Percentiles rank a stretch among this genome's conserved stretches.
Evolutionary conservation across 2,113 vertebrate genomes (phyloP).

Genomic region (Leptobrachium leishanense): DNA sequence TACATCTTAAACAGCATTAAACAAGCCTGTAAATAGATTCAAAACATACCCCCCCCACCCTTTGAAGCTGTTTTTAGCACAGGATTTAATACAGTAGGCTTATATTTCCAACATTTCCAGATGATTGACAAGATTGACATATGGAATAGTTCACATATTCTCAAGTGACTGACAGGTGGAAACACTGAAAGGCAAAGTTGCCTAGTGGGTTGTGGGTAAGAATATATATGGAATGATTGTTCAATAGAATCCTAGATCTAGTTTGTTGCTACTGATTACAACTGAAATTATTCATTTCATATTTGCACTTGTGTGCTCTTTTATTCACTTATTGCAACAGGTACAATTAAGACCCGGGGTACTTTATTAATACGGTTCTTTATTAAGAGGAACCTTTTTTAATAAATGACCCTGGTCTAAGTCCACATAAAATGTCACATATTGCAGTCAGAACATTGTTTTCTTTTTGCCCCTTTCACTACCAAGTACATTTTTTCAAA

Average conservation of each 20-base stretch:
- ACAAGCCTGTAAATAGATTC: constrained; percentile 76
- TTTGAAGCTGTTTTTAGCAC: constrained; percentile 82
- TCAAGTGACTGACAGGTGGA: constrained; percentile 94
- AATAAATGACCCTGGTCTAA: too few species aligned
- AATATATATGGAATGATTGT: constrained; percentile 90
- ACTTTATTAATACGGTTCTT: not conserved
- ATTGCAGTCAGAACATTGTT: too few species aligned
- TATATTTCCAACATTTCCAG: constrained; percentile 88
- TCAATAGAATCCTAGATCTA: constrained; percentile 94
- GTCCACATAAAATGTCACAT: too few species aligned
- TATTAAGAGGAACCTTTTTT: not conserved
- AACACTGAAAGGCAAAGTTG: constrained; percentile 87
- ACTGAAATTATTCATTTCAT: constrained; percentile 84
- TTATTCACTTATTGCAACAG: constrained; percentile 91
- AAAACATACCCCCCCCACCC: constrained; percentile 75
- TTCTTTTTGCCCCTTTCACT: too few species aligned
- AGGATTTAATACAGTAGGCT: constrained; percentile 79
- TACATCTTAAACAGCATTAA: too few species aligned
- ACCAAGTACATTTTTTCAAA: too few species aligned
- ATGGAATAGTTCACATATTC: constrained; percentile 99
- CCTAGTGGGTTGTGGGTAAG: constrained; percentile 89
- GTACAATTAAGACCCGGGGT: constrained; percentile 50
- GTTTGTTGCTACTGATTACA: constrained; percentile 91
- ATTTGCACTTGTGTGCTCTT: constrained; percentile 63
- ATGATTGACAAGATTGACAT: constrained; percentile 99